Evolutionary conservation across 1,140 invertebrate genomes (phyloP), one percentile per base, ranked within the genome.

Genomic region (Geopemphigus sp.): DNA sequence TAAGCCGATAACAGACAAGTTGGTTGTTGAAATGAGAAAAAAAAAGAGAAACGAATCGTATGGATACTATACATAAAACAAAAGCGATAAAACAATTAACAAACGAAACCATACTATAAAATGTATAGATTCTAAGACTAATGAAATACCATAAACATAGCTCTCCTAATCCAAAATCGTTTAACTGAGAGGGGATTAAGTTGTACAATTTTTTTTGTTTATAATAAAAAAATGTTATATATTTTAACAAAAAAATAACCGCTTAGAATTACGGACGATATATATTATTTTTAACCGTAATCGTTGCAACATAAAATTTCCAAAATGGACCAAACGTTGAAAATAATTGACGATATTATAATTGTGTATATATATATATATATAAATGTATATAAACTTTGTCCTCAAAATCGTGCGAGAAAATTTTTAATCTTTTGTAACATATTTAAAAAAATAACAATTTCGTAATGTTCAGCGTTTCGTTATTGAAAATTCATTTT

Each of bases 361-460:
- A 68, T 8, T 6, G n/a, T 8, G n/a, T 22, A 24, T 10, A 15
- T n/a, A 4, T 68, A 39, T 8, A 39, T n/a, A 39, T 39, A 39
- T 39, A 8, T 39, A n/a, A n/a, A n/a, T n/a, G n/a, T n/a, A n/a
- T n/a, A n/a, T n/a, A n/a, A n/a, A n/a, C n/a, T n/a, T n/a, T n/a
- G n/a, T n/a, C 3, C 32, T 39, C 32, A 22, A 22, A 68, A 47
- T 5, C 22, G n/a, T 47, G 24, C 66, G 24, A 68, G n/a, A 50
- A 68, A 47, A 24, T 22, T 39, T 68, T 11, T 24, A 47, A 5
- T 68, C n/a, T 22, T 68, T 47, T 47, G n/a, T n/a, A n/a, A n/a
- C n/a, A n/a, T n/a, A n/a, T n/a, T 26, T 26, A 68, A 50, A 17
- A 68, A 50, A 53, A 54, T 54, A 72, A 72, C 26, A 72, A 76